phyloP scores from a whole-genome alignment of 2,113 vertebrate species.

The Burhinus oedicnemus region DNA sequence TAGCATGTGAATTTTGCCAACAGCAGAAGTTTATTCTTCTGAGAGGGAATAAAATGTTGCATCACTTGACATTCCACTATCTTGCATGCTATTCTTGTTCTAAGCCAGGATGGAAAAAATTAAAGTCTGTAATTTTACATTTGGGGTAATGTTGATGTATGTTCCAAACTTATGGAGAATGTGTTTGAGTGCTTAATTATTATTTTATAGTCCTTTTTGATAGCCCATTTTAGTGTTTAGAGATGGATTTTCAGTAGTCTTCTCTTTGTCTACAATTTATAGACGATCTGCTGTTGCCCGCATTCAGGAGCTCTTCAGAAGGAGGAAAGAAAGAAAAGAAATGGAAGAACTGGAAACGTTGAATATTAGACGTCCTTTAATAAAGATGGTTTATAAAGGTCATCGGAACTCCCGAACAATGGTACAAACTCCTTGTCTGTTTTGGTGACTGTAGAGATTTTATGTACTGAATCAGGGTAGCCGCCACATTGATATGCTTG shows the following conservation, averaged over 20 bases:
- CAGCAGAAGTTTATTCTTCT: constrained; percentile 11
- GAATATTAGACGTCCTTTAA: constrained; percentile 90
- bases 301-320: constrained; percentile 96
- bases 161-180: constrained; percentile 31
- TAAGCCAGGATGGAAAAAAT: constrained; percentile 4
- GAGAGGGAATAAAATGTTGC: constrained; percentile 17
- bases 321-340: constrained; percentile 95
- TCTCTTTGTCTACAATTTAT: constrained; percentile 37
- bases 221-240: not conserved
- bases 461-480: not conserved
- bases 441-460: not conserved
- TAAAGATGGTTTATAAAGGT: constrained; percentile 97
- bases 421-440: constrained; percentile 73
- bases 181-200: constrained; percentile 29
- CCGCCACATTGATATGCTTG: not conserved
- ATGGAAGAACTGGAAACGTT: constrained; percentile 95
- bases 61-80: constrained; percentile 46
- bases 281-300: constrained; percentile 96
- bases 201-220: not conserved
- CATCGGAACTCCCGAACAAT: constrained; percentile 98
- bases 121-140: constrained; percentile 39
- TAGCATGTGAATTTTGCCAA: constrained; percentile 48
- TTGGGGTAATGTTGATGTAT: constrained; percentile 11
- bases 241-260: constrained; percentile 7
- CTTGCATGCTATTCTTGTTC: constrained; percentile 67